Evolutionary conservation across 2,113 vertebrate species (phyloP), one percentile per base, ranked within the genome.

Genomic region (Lontra canadensis): DNA sequence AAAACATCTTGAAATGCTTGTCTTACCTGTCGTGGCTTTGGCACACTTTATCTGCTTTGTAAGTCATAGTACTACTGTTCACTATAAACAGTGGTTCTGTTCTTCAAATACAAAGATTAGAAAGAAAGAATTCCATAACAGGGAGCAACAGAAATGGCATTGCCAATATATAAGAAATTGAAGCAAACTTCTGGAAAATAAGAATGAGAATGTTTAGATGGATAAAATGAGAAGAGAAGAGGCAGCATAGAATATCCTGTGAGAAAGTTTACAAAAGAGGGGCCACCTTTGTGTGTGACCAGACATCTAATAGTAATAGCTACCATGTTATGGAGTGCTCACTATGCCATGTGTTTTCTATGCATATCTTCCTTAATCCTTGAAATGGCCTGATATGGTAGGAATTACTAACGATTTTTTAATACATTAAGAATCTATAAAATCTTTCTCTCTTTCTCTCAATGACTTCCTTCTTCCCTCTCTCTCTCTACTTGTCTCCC

Each of bases 151-250:
- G 80, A 89, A 80, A 76, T 80, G 31, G 25, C 86, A 25, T 67
- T 47, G 81, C 20, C 55, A 47, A 29, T 23, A 34, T 86, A 49
- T 80, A 29, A 94, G 34, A 96, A 96, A 96, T 39, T 83, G 5
- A 29, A 80, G 18, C 36, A 90, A 44, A 82, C 95, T 89, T 95
- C 90, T 90, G 52, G 74, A 83, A 93, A 96, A 69, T 42, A 90
- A 96, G 88, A 65, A 74, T 57, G 7, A 36, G 42, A 85, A 44
- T 12, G 23, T 10, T 81, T 93, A 61, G 9, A 65, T 47, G 23
- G 47, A 49, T 57, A 31, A 69, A 81, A 42, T 3, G 57, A 31
- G 86, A 49, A 9, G 21, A 55, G 81, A 91, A 91, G 31, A 71
- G 52, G 29, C 9, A 80, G 42, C 31, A 29, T 81, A 25, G 13